Conservation (phyloP, 2,888 invertebrate species). For the Zeuzera pyrina region DNA sequence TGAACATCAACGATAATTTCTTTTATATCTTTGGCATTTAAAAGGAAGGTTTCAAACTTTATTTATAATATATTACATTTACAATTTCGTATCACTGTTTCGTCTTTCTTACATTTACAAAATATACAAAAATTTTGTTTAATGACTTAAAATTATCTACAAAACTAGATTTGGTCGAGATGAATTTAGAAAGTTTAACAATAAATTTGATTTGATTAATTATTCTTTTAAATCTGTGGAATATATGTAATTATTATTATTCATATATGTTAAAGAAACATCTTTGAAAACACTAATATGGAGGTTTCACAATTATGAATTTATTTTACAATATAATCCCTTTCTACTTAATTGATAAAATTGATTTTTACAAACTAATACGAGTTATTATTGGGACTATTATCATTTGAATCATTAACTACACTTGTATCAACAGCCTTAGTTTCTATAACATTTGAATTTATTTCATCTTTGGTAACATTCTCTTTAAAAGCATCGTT, state of each 20-base stretch:
- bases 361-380: slow-evolving; percentile 26
- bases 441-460: slow-evolving; percentile 51
- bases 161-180: slow-evolving; percentile 27
- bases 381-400: slow-evolving; percentile 63
- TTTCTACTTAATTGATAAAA: no score
- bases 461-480: slow-evolving; percentile 48
- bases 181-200: neutral
- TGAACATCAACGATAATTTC: no score
- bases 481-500: slow-evolving; percentile 26
- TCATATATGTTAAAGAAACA: slow-evolving; percentile 24
- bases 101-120: slow-evolving; percentile 50
- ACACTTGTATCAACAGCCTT: slow-evolving; percentile 32
- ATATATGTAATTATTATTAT: neutral
- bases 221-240: neutral
- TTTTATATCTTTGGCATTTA: neutral
- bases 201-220: neutral
- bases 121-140: slow-evolving; percentile 44
- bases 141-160: slow-evolving; percentile 1
- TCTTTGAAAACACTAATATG: slow-evolving; percentile 25
- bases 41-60: slow-evolving; percentile 2
- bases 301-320: slow-evolving; percentile 35
- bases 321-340: slow-evolving; percentile 12
- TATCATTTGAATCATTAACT: slow-evolving; percentile 37
- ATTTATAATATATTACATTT: slow-evolving; percentile 5
- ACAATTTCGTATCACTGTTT: slow-evolving; percentile 40